Evolutionary conservation across 1,140 invertebrate genomes (phyloP), one percentile per base, ranked within the genome.

Genomic region (Dolichoris vasculosae): DNA sequence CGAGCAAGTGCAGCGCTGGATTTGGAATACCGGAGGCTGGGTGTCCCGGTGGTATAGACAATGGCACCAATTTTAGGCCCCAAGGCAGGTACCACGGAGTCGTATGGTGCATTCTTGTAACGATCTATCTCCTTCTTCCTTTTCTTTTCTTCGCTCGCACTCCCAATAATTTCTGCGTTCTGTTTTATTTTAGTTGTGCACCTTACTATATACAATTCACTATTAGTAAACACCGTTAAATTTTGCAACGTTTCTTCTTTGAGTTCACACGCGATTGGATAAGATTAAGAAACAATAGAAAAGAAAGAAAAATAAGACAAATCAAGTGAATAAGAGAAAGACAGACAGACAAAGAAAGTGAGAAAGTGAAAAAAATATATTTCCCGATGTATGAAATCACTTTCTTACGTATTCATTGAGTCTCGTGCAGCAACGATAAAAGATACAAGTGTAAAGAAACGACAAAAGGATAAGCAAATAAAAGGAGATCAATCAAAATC

Each of bases 41-140:
- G 71, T 93, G 93, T 43, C 91, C 80, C 48, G 92, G 90, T 13
- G 93, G 92, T 9, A 93, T 90, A n/a, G 92, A 92, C 77, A 93
- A 79, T 8, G 93, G 93, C 83, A 93, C 93, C 86, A 93, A 86
- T 82, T 93, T 93, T 59, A 93, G 86, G 88, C 93, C 92, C 93
- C 93, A 93, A 43, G 93, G 93, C 86, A 93, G 87, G 73, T 93
- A 93, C 92, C 93, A 93, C 63, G 92, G 92, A 80, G 92, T 91
- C 63, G 93, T 93, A 85, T 93, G 92, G 89, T 93, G 93, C 93
- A 93, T 93, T 83, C 88, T 92, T 46, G 55, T 32, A 23, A 38
- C 30, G 26, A 30, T 30, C 30, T 64, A 8, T 64, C 23, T 20
- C 30, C 43, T 30, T 59, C 7, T 30, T 51, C 15, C 20, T 17